Evolutionary conservation across 2,113 vertebrate genomes (phyloP).

Genomic region (Pteropus alecto): DNA sequence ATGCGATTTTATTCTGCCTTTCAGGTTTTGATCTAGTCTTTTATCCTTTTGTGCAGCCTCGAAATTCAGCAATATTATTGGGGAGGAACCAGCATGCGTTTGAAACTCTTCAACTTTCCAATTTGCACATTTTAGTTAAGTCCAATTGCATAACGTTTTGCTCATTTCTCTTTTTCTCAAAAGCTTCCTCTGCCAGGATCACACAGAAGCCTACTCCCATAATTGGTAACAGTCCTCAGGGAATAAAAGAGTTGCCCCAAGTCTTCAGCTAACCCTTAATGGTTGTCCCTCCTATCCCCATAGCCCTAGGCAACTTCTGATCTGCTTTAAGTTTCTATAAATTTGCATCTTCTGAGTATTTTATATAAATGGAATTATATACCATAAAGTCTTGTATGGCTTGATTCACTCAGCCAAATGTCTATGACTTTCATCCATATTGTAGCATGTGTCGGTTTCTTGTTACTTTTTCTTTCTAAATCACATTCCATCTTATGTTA

Average conservation of each 20-base stretch:
- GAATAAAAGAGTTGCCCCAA: neutral
- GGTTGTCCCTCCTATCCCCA: neutral
- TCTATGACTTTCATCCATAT: neutral
- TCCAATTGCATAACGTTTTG: neutral
- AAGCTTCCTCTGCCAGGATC: neutral
- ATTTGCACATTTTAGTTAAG: neutral
- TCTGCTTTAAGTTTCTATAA: neutral
- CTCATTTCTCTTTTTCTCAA: neutral
- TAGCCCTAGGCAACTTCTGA: neutral
- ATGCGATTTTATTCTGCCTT: neutral
- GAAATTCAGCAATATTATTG: neutral
- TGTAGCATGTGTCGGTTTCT: neutral
- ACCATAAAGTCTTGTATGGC: neutral
- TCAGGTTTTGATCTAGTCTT: neutral
- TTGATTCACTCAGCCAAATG: neutral
- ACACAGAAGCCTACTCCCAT: neutral
- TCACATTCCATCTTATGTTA: neutral
- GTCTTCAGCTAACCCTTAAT: neutral
- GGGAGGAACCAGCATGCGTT: neutral
- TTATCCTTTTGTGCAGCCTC: neutral
- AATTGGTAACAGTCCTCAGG: neutral
- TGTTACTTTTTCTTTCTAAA: neutral
- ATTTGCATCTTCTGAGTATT: neutral
- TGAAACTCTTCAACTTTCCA: neutral
- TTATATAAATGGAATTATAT: neutral